Evolutionary conservation across 1,140 invertebrate species (phyloP).

Genomic region (Parasteatoda tepidariorum): DNA sequence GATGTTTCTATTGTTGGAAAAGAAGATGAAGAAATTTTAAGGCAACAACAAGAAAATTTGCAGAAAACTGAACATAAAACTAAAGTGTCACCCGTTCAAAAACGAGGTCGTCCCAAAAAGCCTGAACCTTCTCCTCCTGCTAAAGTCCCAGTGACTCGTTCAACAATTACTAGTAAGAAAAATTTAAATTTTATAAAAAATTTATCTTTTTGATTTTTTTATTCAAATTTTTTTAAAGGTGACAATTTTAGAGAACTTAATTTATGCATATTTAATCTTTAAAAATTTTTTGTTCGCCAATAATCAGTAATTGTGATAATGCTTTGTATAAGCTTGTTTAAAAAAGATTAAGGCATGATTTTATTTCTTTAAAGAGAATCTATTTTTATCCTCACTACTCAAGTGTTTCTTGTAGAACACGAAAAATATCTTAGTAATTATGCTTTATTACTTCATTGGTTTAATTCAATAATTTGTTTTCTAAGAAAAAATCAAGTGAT

Average conservation of each 20-base stretch:
- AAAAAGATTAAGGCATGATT: too few species aligned
- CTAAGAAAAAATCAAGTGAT: too few species aligned
- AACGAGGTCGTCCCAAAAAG: constrained; percentile 28
- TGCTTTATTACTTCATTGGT: too few species aligned
- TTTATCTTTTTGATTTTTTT: background rate
- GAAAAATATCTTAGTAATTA: too few species aligned
- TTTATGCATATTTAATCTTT: too few species aligned
- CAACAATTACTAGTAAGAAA: constrained; percentile 16
- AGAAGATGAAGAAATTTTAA: constrained; percentile 62
- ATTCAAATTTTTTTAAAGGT: background rate
- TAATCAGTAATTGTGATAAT: too few species aligned
- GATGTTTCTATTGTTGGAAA: constrained; percentile 64
- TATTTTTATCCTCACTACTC: too few species aligned
- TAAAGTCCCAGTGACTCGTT: constrained; percentile 3
- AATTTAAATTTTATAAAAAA: background rate
- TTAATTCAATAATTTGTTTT: too few species aligned
- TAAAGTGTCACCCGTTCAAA: constrained; percentile 32
- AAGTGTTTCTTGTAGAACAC: too few species aligned
- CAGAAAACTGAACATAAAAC: constrained; percentile 47
- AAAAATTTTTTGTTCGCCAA: too few species aligned
- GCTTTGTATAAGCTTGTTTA: too few species aligned
- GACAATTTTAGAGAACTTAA: background rate
- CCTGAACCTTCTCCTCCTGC: constrained; percentile 6
- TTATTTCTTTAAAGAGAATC: too few species aligned
- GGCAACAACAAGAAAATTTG: constrained; percentile 49